Evolutionary conservation across 2,113 vertebrate species (phyloP).

Genomic region (Calcarius ornatus): DNA sequence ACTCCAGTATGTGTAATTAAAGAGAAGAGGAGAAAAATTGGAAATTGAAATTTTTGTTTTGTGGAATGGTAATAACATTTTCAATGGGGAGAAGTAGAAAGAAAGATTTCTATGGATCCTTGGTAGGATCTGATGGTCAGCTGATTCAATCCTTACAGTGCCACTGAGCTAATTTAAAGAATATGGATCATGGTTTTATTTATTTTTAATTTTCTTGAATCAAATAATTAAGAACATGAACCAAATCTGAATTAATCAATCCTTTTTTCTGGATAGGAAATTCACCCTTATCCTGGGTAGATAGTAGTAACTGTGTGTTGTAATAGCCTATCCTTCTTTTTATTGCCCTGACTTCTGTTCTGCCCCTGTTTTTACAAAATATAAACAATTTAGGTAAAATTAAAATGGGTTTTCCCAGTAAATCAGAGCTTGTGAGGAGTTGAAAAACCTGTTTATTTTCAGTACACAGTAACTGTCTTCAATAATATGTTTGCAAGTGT

Average conservation of each 20-base stretch:
- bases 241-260: background rate
- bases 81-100: background rate
- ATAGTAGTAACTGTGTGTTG: background rate
- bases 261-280: background rate
- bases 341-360: background rate
- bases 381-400: background rate
- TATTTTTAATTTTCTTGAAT: background rate
- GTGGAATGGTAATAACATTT: background rate
- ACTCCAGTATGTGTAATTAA: background rate
- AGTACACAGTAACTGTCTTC: background rate
- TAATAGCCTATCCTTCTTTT: background rate
- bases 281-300: background rate
- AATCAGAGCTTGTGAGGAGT: background rate
- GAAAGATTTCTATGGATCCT: background rate
- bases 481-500: background rate
- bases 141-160: background rate
- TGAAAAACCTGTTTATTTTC: background rate
- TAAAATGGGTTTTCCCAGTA: background rate
- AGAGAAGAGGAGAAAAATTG: background rate
- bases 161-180: background rate
- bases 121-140: background rate
- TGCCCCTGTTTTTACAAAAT: background rate
- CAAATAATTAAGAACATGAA: background rate
- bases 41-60: background rate
- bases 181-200: background rate